These are phyloP conservation scores for Hyles vespertilio DNA, from an alignment of 1,140 invertebrate species.

Conservation along the genomic window DNA sequence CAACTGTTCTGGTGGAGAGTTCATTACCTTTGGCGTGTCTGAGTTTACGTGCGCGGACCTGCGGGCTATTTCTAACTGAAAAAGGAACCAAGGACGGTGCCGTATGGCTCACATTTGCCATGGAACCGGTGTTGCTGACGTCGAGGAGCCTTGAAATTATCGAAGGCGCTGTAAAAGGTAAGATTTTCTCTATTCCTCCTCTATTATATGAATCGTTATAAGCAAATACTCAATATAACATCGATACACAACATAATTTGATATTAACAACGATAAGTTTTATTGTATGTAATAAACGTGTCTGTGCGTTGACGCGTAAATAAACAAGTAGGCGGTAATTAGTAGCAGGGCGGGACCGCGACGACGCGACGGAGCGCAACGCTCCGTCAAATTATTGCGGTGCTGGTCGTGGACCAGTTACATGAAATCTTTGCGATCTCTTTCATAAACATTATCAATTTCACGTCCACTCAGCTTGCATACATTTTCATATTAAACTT, in stretches of 20 bases:
- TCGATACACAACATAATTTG: no score
- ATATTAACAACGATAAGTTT: not conserved
- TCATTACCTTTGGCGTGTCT: conserved; percentile 36
- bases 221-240: no score
- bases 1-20: conserved; percentile 50
- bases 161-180: conserved; percentile 59
- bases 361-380: conserved; percentile 26
- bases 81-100: conserved; percentile 18
- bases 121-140: conserved; percentile 51
- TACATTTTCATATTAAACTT: no score
- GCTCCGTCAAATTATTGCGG: conserved; percentile 30
- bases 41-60: conserved; percentile 44
- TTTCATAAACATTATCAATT: no score
- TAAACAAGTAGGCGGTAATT: conserved; percentile 65
- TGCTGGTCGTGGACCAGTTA: conserved; percentile 9
- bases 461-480: no score
- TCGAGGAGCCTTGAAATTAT: conserved; percentile 52
- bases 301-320: conserved; percentile 25
- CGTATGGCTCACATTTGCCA: conserved; percentile 38
- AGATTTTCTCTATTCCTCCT: not conserved
- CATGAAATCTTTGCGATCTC: not conserved
- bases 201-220: no score
- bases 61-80: conserved; percentile 57
- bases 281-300: not conserved
- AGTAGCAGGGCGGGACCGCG: conserved; percentile 42